Base-by-base conservation (phyloP, 2,888 invertebrate species). In the Ctena decussata region DNA sequence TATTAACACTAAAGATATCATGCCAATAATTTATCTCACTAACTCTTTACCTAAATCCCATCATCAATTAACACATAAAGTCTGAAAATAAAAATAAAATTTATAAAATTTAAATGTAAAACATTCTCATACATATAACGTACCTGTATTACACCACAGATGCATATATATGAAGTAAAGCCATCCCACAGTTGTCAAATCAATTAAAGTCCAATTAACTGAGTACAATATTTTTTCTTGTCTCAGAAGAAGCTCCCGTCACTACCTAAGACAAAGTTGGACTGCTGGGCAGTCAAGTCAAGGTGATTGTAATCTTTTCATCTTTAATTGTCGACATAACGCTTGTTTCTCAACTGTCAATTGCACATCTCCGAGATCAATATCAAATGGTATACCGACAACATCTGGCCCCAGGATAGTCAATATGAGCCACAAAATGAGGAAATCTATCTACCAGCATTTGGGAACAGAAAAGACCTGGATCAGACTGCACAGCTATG, bases 271-370 rank as follows among this genome's bases (percentile, higher is more conserved):
- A 65, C 35, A 65, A 24, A 32, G 35, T n/a, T 12, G 1, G 65
- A 65, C 65, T 65, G 65, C 57, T 57, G 3, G 12, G 8, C 6
- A 57, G 24, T 12, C 11, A 1, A 2, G 65, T 65, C 30, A 30
- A 18, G 35, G 35, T 30, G 11, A 35, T 32, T 65, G 8, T 65
- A 65, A 65, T 65, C 65, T 65, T 35, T 65, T 65, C 18, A 21
- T 65, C 65, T 65, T 65, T 32, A 65, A 65, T 65, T 65, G 65
- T 35, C 65, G 2, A 57, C 57, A 57, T 57, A 57, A 57, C n/a
- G 65, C 35, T 30, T 35, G 35, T 65, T 18, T 35, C 27, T 35
- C 32, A 65, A 65, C 65, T 65, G 65, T 65, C 65, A 65, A 65
- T 65, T 35, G 32, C 60, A 2, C 65, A 65, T 27, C n/a, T 65